Evolutionary conservation across 2,888 invertebrate genomes (phyloP), one percentile per base, ranked within the genome.

Genomic region (Protophormia terraenovae): DNA sequence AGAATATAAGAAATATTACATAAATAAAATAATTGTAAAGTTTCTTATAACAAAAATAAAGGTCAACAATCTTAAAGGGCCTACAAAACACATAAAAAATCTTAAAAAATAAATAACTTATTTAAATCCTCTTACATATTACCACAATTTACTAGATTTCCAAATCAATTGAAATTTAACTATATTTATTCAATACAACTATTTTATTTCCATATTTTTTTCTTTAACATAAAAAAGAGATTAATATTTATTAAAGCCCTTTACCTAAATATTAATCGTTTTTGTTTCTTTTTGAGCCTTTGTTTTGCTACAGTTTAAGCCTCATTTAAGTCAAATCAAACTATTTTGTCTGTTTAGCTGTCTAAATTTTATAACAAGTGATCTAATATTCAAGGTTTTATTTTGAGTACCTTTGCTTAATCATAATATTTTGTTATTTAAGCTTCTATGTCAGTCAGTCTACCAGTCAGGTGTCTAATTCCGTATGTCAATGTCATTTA

Each of bases 401-500:
- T 60, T 50, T 24, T 3, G 1, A 3, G 14, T 45, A 1, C 29
- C 22, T 8, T 72, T 53, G n/a, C 55, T 32, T 47, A 50, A 62
- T 84, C 53, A 69, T 45, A 73, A 77, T 72, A 67, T 64, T 76
- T 80, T 32, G 22, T 64, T 79, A 64, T 62, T 80, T 72, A 76
- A 71, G 75, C 79, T 71, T 58, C 22, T 29, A 16, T 72, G 64
- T 66, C 64, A 72, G 66, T 50, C 47, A 45, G n/a, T 47, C 8
- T 10, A 10, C 2, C 32, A 47, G 24, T 60, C 75, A 76, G 71
- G 69, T 84, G 69, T 79, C 79, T 84, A 58, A 71, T 79, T 75
- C 24, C 58, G 55, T 73, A 35, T 55, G 72, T 73, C 71, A 72
- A 72, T 79, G 78, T 69, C 69, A 78, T 50, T 16, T n/a, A 5